Base-by-base conservation (phyloP, 2,888 invertebrate species). In the Desoria tigrina region DNA sequence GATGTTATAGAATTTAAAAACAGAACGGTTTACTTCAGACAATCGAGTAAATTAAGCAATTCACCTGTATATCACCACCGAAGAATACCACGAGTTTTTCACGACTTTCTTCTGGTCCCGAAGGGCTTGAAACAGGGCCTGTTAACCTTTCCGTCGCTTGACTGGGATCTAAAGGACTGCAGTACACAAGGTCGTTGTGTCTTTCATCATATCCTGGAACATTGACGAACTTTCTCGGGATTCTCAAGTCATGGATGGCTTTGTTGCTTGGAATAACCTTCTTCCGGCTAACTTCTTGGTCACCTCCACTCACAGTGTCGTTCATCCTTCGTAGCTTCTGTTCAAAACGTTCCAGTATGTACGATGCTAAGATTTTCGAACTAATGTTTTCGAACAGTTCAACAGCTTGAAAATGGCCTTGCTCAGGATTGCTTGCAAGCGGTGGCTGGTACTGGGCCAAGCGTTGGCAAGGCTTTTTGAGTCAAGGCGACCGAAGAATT, bases 11-110 rank as follows among this genome's bases (percentile, higher is more conserved):
- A 18, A n/a, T 26, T 23, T 26, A 9, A 21, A 28, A 45, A 45
- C n/a, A n/a, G n/a, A n/a, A n/a, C n/a, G n/a, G n/a, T n/a, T 45
- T 16, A 18, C 4, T 9, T 11, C 45, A 6, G 16, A 45, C 4
- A 45, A 16, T 45, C 45, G n/a, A n/a, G n/a, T n/a, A n/a, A n/a
- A 6, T 16, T 45, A 32, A 60, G n/a, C 28, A 26, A 23, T 49
- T 55, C 79, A 90, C 90, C 86, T 92, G 92, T n/a, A 91, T 87
- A 81, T 92, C 92, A 55, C 92, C 92, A 11, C 91, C 90, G 80
- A 92, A 92, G 81, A 86, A 92, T 27, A 92, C 85, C 63, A 90
- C 84, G 18, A 78, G 77, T 57, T 68, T 69, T 23, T 64, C 63
- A 24, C 64, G 77, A 75, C 50, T 65, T 9, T 65, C 68, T 45